These are phyloP conservation scores for Zoroaster sp. DNA, from an alignment of 53 echinoderm and acorn worm genomes.

Conservation along the genomic window DNA sequence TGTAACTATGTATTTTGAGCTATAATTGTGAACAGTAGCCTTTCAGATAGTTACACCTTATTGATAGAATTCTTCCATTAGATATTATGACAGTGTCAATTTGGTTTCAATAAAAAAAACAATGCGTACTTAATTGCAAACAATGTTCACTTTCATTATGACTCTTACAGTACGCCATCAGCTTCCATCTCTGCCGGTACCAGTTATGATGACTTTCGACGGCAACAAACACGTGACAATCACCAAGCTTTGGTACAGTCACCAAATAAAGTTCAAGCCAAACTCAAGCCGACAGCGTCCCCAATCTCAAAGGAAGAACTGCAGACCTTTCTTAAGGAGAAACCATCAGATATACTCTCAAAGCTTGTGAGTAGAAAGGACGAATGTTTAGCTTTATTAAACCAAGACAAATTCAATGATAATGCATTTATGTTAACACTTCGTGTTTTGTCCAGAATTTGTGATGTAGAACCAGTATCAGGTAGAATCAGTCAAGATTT, in stretches of 20 bases:
- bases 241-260: background rate
- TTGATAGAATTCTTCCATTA: background rate
- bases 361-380: background rate
- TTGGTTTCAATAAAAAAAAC: background rate
- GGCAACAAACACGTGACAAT: background rate
- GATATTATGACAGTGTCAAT: background rate
- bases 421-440: background rate
- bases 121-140: too few species aligned
- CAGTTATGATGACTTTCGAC: background rate
- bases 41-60: too few species aligned
- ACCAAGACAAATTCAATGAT: background rate
- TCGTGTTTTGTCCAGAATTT: conserved; percentile 8
- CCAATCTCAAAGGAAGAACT: background rate
- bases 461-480: background rate
- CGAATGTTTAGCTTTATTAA: background rate
- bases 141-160: background rate
- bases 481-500: background rate
- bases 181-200: background rate
- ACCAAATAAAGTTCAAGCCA: background rate
- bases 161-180: background rate
- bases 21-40: too few species aligned
- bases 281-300: background rate
- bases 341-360: background rate
- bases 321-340: background rate
- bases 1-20: background rate